Conservation (phyloP, 2,113 vertebrate species). For the Odontophorus gujanensis region DNA sequence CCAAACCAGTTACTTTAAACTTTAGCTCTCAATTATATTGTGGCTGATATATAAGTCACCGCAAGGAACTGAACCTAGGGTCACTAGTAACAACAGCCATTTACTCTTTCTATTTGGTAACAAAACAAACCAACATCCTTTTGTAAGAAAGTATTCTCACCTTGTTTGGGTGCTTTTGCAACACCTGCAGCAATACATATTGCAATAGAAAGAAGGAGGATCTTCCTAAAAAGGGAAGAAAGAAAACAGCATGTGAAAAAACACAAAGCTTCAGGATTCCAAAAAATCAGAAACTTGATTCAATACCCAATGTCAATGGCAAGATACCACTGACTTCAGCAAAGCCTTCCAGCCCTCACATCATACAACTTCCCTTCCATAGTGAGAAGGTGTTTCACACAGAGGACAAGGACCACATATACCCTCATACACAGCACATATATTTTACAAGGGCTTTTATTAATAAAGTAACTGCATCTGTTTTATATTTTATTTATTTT, state of each 20-base stretch:
- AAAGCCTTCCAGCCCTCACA: not conserved
- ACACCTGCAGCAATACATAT: constrained; percentile 85
- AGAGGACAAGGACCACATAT: not conserved
- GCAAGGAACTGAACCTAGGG: constrained; percentile 3
- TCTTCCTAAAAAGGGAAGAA: constrained; percentile 82
- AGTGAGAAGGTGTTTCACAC: not conserved
- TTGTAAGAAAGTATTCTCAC: constrained; percentile 67
- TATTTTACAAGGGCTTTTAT: not conserved
- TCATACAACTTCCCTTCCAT: not conserved
- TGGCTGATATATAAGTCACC: constrained; percentile 31
- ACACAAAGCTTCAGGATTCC: not conserved
- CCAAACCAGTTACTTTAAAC: constrained; percentile 67
- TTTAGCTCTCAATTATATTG: constrained; percentile 45
- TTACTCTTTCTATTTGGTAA: not conserved
- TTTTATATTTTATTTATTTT: constrained; percentile 21
- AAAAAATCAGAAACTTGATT: not conserved
- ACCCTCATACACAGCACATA: not conserved
- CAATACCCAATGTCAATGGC: not conserved
- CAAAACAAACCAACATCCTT: not conserved
- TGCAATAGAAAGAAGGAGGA: constrained; percentile 86
- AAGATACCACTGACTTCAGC: not conserved
- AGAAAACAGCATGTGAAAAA: not conserved
- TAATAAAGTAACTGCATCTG: constrained; percentile 18
- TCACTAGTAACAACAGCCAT: not conserved
- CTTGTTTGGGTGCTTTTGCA: constrained; percentile 83